Evolutionary conservation across 2,113 vertebrate genomes (phyloP).

Genomic region (Embiotoca jacksoni): DNA sequence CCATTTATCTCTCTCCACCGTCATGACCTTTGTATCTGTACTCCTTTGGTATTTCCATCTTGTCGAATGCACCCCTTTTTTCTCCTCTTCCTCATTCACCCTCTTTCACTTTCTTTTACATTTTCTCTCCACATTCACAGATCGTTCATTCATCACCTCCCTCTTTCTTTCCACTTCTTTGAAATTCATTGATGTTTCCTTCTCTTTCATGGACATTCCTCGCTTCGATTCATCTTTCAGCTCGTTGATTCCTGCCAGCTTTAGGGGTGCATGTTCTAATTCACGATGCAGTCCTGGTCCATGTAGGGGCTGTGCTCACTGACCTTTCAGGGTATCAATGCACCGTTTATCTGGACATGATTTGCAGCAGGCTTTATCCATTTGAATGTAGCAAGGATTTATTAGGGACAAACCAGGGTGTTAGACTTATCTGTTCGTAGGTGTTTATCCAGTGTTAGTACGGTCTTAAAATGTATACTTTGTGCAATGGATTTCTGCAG

Average conservation of each 20-base stretch:
- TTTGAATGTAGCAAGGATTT: constrained; percentile 28
- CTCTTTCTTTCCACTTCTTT: constrained; percentile 20
- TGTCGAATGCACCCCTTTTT: neutral
- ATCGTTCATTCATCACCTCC: constrained; percentile 47
- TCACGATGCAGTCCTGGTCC: constrained; percentile 10
- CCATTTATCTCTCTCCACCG: constrained; percentile 47
- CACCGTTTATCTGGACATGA: constrained; percentile 40
- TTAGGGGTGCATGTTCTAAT: constrained; percentile 36
- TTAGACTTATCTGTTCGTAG: constrained; percentile 19
- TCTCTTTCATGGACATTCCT: constrained; percentile 34
- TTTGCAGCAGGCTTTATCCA: constrained; percentile 16
- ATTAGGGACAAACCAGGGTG: constrained; percentile 5
- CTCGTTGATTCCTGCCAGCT: constrained; percentile 30
- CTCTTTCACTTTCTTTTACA: neutral
- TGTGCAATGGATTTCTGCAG: too few relatives aligned
- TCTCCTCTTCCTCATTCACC: constrained; percentile 8
- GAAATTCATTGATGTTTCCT: constrained; percentile 39
- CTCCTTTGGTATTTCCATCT: constrained; percentile 47
- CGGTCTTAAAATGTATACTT: neutral
- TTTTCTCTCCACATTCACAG: constrained; percentile 25
- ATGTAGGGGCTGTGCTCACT: constrained; percentile 3
- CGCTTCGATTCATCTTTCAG: constrained; percentile 32
- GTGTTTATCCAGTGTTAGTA: constrained; percentile 12
- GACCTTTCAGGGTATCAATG: constrained; percentile 33
- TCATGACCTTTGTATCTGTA: constrained; percentile 52